Evolutionary conservation across 2,888 invertebrate species (phyloP).

Genomic region (Tiphia femorata): DNA sequence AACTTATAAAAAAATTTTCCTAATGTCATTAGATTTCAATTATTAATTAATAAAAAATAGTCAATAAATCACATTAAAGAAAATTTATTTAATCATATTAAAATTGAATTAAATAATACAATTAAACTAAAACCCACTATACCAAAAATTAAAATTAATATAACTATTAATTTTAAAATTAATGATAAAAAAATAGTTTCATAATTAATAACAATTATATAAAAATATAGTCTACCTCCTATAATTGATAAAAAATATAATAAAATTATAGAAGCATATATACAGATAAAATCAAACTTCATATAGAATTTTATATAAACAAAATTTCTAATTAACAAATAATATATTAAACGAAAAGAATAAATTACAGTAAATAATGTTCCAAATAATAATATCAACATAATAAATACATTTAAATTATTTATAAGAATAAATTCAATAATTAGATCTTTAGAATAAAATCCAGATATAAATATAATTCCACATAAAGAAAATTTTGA

Average conservation of each 20-base stretch:
- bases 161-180: constrained; percentile 20
- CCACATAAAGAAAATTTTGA: constrained; percentile 76
- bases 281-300: not conserved
- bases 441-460: too few relatives aligned
- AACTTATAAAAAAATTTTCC: not conserved
- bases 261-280: constrained; percentile 37
- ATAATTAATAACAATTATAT: constrained; percentile 20
- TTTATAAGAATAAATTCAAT: too few relatives aligned
- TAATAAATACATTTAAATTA: too few relatives aligned
- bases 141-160: constrained; percentile 14
- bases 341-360: constrained; percentile 43
- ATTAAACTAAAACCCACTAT: not conserved
- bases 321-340: not conserved
- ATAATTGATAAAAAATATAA: constrained; percentile 33
- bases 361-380: constrained; percentile 49
- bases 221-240: constrained; percentile 14
- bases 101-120: not conserved
- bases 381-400: constrained; percentile 51
- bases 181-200: too few relatives aligned
- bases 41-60: constrained; percentile 19
- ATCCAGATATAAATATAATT: constrained; percentile 76
- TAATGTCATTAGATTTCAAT: not conserved
- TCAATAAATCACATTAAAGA: too few relatives aligned
- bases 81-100: constrained; percentile 23
- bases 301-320: too few relatives aligned